A percentile compares a stretch with the other conserved stretches of the same genome.
These are phyloP conservation scores for Lanistes nyassanus DNA, from an alignment of 1,140 invertebrate species.

Conservation along the genomic window DNA sequence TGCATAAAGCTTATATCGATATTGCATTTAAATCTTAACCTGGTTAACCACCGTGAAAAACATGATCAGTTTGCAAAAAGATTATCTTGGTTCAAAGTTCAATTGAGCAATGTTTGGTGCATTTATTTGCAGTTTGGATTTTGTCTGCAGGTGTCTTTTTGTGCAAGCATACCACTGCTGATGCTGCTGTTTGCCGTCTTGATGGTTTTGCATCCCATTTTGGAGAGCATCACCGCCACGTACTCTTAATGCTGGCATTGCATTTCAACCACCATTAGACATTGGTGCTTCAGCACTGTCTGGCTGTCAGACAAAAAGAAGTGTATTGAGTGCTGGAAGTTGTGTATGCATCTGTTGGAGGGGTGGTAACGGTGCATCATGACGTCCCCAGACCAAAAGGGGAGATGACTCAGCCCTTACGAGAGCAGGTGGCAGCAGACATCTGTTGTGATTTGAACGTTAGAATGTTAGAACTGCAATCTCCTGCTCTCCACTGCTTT, in stretches of 20 bases:
- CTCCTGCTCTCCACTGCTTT: background rate
- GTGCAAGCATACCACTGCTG: conserved; percentile 65
- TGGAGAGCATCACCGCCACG: conserved; percentile 64
- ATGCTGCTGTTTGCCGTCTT: conserved; percentile 66
- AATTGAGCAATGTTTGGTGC: background rate
- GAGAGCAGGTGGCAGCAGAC: background rate
- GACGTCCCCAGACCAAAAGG: background rate
- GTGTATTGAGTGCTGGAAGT: background rate
- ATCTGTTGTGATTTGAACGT: background rate
- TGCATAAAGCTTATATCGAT: no score
- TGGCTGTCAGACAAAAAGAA: background rate
- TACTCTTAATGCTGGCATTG: conserved; percentile 37
- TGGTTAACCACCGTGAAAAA: no score
- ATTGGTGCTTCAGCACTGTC: no score
- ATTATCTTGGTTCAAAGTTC: no score
- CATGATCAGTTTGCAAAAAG: no score
- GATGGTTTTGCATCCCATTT: conserved; percentile 65
- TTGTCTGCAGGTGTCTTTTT: conserved; percentile 66
- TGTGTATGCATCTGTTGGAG: background rate
- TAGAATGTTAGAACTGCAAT: background rate
- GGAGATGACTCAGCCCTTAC: background rate
- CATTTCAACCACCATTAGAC: background rate
- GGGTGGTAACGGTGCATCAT: background rate
- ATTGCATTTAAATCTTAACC: no score
- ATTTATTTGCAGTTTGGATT: background rate